These are phyloP conservation scores for Acridotheres tristis DNA, from an alignment of 2,797 vertebrate genomes.

Conservation along the genomic window DNA sequence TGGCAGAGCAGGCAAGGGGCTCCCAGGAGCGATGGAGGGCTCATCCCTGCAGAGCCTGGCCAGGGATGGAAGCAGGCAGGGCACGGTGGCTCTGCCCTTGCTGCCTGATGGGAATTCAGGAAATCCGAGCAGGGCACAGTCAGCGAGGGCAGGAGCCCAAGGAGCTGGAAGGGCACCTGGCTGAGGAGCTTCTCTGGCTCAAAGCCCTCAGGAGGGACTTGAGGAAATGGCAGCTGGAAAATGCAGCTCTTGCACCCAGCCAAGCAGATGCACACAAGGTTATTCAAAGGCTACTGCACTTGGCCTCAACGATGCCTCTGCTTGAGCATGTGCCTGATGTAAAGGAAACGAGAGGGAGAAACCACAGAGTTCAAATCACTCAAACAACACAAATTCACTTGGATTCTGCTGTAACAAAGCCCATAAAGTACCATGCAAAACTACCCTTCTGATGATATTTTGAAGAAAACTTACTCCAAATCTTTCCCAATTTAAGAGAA, in stretches of 20 bases:
- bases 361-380: not conserved
- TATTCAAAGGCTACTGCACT: not conserved
- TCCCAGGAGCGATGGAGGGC: not conserved
- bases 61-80: not conserved
- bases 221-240: constrained; percentile 18
- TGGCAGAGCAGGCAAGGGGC: fast-evolving
- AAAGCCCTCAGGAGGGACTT: not conserved
- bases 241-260: not conserved
- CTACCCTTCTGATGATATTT: not conserved
- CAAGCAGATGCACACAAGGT: not conserved
- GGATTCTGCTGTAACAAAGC: not conserved
- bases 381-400: not conserved
- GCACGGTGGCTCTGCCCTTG: not conserved
- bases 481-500: not conserved
- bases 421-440: not conserved
- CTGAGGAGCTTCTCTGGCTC: not conserved
- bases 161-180: not conserved
- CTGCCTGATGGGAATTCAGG: not conserved
- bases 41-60: not conserved
- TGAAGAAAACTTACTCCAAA: not conserved
- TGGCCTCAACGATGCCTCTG: not conserved
- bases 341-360: not conserved
- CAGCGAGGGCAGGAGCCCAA: not conserved
- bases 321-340: not conserved
- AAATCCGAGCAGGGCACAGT: not conserved